Evolutionary conservation across 2,113 vertebrate species (phyloP).

Genomic region (Leucoraja erinaceus): DNA sequence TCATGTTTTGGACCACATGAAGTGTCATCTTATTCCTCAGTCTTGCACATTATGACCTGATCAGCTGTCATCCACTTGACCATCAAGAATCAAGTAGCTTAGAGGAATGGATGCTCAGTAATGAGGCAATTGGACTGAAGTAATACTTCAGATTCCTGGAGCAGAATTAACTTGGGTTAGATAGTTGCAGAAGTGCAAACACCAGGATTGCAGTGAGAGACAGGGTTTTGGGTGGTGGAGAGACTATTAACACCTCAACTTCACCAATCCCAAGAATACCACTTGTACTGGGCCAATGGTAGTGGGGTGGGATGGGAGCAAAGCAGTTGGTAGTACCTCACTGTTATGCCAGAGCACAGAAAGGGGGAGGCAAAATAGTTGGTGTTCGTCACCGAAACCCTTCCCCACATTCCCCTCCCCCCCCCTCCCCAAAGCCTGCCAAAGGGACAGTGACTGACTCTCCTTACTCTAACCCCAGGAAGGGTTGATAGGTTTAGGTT

Average conservation of each 20-base stretch:
- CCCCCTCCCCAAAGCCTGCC: too few relatives aligned
- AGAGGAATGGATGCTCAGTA: neutral
- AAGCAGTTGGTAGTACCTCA: too few relatives aligned
- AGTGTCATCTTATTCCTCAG: neutral
- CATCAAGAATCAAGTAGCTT: neutral
- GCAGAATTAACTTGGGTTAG: neutral
- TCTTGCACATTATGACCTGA: neutral
- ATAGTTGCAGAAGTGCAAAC: neutral
- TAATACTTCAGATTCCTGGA: neutral
- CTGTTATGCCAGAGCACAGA: too few relatives aligned
- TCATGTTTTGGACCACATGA: neutral
- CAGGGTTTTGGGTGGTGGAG: neutral
- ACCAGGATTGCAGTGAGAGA: neutral
- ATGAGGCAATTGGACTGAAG: neutral
- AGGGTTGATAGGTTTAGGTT: neutral
- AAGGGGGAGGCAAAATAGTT: too few relatives aligned
- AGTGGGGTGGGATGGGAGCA: too few relatives aligned
- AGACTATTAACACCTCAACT: too few relatives aligned
- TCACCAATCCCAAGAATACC: neutral
- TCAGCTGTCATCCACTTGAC: neutral
- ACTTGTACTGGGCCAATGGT: neutral
- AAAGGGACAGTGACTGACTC: too few relatives aligned
- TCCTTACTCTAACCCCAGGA: neutral
- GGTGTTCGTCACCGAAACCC: too few relatives aligned
- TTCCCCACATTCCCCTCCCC: too few relatives aligned